Base-by-base conservation (phyloP, 1,140 invertebrate species). In the Oscheius sp. region DNA sequence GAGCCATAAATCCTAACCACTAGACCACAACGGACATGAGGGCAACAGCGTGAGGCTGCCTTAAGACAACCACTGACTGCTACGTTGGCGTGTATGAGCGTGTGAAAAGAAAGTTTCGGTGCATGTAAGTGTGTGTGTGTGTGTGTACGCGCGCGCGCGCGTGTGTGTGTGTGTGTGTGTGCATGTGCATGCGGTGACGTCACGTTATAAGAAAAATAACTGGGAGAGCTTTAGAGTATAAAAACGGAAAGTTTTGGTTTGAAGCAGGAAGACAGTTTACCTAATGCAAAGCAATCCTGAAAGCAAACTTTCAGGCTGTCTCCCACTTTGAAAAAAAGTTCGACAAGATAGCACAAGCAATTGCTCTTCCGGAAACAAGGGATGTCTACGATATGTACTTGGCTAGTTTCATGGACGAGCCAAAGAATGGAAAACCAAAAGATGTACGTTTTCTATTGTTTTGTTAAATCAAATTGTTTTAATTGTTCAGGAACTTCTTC, bases 1-100 rank as follows among this genome's bases (percentile, higher is more conserved):
- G 88, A 91, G 89, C 90, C 90, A 89, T 89, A 88, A 90, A 90
- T 91, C 90, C 90, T 91, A 90, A 88, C 90, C 90, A 76, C 74
- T 76, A 76, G 74, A 76, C 74, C 69, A 76, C 74, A 76, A 59
- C 52, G 67, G 67, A 69, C 35, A 63, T 20, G 61, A 26, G n/a
- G n/a, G n/a, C n/a, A n/a, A n/a, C n/a, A n/a, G n/a, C n/a, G n/a
- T n/a, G n/a, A n/a, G n/a, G n/a, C n/a, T n/a, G n/a, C n/a, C n/a
- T n/a, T n/a, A n/a, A n/a, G n/a, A n/a, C n/a, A n/a, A n/a, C n/a
- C n/a, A n/a, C n/a, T n/a, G n/a, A n/a, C n/a, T n/a, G n/a, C n/a
- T n/a, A n/a, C n/a, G n/a, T n/a, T n/a, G n/a, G n/a, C n/a, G n/a
- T n/a, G n/a, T n/a, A n/a, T n/a, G n/a, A n/a, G n/a, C n/a, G n/a